These are phyloP conservation scores for Diplosoma virens DNA, from an alignment of 23 tunicate species.

Conservation along the genomic window DNA sequence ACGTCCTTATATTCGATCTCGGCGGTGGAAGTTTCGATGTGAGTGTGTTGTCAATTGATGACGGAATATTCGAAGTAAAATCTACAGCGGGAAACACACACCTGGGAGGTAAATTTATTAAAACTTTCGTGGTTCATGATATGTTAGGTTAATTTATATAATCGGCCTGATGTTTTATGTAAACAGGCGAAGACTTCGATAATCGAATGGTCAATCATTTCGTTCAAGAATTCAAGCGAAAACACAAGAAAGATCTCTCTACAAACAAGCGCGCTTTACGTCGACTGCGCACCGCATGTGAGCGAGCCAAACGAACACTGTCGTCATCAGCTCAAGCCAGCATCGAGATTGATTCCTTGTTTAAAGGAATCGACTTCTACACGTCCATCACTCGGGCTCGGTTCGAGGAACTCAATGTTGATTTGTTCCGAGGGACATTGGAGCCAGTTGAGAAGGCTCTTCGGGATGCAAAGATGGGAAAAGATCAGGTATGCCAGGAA, in stretches of 20 bases:
- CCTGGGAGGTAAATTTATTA: conserved; percentile 66
- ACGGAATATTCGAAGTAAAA: conserved; percentile 79
- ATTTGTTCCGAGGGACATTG: conserved; percentile 83
- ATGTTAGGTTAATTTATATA: neutral
- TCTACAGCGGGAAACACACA: conserved; percentile 85
- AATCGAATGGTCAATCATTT: conserved; percentile 44
- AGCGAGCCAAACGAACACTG: conserved; percentile 77
- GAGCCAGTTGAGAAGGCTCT: conserved; percentile 92
- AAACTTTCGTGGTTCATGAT: too few relatives aligned
- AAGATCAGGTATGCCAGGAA: too few relatives aligned
- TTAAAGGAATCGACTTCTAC: conserved; percentile 90
- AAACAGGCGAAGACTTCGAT: conserved; percentile 53
- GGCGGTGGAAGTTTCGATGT: conserved; percentile 86
- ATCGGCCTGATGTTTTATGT: too few relatives aligned
- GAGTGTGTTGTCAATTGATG: conserved; percentile 57
- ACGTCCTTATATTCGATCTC: conserved; percentile 76
- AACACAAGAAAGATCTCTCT: conserved; percentile 56
- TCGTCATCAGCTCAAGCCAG: conserved; percentile 50
- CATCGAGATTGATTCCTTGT: conserved; percentile 92
- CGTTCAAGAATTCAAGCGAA: conserved; percentile 39
- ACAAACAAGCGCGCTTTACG: conserved; percentile 42
- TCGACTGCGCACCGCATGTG: conserved; percentile 69
- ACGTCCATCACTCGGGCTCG: conserved; percentile 95
- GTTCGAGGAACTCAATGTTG: conserved; percentile 71
- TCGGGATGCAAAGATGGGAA: conserved; percentile 81